Base-by-base conservation (phyloP, 2,797 vertebrate genomes). In the Muraenolepis orangiensis region DNA sequence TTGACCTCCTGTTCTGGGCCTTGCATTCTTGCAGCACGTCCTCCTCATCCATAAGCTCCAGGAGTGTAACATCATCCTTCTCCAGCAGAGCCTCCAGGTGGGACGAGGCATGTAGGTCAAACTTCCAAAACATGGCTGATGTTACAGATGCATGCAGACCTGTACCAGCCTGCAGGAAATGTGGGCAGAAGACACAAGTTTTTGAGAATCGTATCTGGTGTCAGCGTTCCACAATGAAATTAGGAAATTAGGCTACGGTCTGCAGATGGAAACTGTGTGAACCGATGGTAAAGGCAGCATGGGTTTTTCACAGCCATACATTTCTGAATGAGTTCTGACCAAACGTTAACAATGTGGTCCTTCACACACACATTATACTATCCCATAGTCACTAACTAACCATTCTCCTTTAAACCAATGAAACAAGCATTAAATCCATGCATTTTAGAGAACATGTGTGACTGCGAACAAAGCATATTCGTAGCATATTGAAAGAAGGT, bases 1-100 rank as follows among this genome's bases (percentile, higher is more conserved):
- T 75, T 73, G 20, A 93, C 92, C 92, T 95, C 86, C 95, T 94
- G 93, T 99, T 99, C 92, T 98, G 98, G 2, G 97, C 96, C 90
- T 98, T 99, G 92, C 97, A 99, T 91, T 99, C 98, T 91, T 99
- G 98, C 76, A 99, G 89, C 78, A 99, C 90, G 81, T 99, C 97
- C 76, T 99, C 98, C 89, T 98, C 97, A 0, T 99, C 95, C 96
- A 99, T 96, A 80, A 99, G 87, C 92, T 99, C 97, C 0, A 76
- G 83, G 72, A 99, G 93, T 0, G 93, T 98, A 86, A 98, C 96
- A 82, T 95, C 97, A 77, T 98, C 97, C 82, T 95, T 97, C 78
- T 99, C 96, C 84, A 99, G 93, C 80, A 99, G 92, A 89, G 97
- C 96, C 92, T 99, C 98, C 73, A 99, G 94, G 14, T 98, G 96